phyloP scores from a whole-genome alignment of 1,140 invertebrate species.

The Zeugodacus cucurbitae region DNA sequence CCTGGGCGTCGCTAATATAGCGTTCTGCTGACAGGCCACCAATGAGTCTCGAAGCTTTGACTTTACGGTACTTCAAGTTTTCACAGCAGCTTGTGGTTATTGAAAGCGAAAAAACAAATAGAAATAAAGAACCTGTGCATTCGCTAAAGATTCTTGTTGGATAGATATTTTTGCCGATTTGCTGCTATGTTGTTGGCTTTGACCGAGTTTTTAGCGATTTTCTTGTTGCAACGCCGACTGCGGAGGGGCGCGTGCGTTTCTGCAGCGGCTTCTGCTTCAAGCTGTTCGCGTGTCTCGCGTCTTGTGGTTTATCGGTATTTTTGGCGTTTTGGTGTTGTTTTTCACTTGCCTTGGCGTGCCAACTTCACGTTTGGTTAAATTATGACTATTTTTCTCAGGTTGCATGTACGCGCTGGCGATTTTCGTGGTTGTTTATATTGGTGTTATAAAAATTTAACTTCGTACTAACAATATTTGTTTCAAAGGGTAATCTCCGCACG shows the following conservation, averaged over 20 bases:
- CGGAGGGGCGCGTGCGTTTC: not conserved
- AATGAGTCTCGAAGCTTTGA: not conserved
- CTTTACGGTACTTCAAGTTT: not conserved
- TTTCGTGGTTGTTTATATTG: not conserved
- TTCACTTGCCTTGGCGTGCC: not conserved
- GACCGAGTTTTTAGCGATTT: not conserved
- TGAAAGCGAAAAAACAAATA: not conserved
- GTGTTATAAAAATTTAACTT: not conserved
- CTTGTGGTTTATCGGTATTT: not conserved
- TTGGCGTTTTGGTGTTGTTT: not conserved
- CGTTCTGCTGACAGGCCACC: not conserved
- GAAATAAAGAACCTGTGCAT: not conserved
- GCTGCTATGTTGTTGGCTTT: not conserved
- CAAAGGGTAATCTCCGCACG: too few relatives aligned
- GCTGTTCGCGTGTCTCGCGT: not conserved
- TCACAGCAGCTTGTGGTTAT: not conserved
- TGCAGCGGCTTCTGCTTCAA: not conserved
- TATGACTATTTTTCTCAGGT: not conserved
- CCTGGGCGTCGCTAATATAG: not conserved
- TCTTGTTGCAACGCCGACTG: not conserved
- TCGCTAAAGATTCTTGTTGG: not conserved
- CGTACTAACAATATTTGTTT: too few relatives aligned
- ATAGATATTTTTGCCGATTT: not conserved
- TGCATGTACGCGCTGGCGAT: not conserved
- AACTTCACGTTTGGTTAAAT: not conserved